Evolutionary conservation across 2,888 invertebrate genomes (phyloP), one percentile per base, ranked within the genome.

Genomic region (Drosophila monieri): DNA sequence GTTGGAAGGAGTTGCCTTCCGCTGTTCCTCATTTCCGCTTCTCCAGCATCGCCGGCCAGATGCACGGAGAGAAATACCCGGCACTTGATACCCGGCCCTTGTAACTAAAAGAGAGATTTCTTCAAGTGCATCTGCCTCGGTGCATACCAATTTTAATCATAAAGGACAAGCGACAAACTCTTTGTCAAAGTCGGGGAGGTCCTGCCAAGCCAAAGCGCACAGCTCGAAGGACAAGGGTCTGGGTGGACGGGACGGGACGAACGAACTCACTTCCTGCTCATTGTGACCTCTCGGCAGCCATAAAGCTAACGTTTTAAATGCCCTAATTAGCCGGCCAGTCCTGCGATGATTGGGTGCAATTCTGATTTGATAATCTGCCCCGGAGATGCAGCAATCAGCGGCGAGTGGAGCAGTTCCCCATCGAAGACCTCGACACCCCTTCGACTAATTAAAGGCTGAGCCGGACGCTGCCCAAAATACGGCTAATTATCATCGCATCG

Each of bases 261-360:
- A 25, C 25, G 44, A 37, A 37, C 35, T 49, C 23, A 6, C 53
- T 37, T 21, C 48, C 49, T 35, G 62, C 60, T 60, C 62, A 44
- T 62, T 62, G 60, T 37, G 60, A 49, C 60, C 49, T 37, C 27
- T 37, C 27, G n/a, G 43, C 48, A 21, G 48, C 41, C 48, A 58
- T 58, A 49, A 43, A 78, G 78, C 78, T 74, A 78, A 74, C 78
- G 74, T 61, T 76, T 78, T 78, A 78, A 76, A 72, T 76, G 78
- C 76, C 72, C 62, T 78, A 81, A 79, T 79, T 72, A 78, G 76
- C 64, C 49, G 14, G 25, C 46, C 14, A 12, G 25, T 6, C 4
- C 25, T 39, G 44, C 21, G 37, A 23, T 61, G 59, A 59, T 43
- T 35, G 32, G 25, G 6, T 39, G 43, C 59, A 43, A 43, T 61